Percentiles rank a stretch among this genome's conserved stretches.
These are phyloP conservation scores for Mylabris sibirica DNA, from an alignment of 2,888 invertebrate species.

Conservation along the genomic window DNA sequence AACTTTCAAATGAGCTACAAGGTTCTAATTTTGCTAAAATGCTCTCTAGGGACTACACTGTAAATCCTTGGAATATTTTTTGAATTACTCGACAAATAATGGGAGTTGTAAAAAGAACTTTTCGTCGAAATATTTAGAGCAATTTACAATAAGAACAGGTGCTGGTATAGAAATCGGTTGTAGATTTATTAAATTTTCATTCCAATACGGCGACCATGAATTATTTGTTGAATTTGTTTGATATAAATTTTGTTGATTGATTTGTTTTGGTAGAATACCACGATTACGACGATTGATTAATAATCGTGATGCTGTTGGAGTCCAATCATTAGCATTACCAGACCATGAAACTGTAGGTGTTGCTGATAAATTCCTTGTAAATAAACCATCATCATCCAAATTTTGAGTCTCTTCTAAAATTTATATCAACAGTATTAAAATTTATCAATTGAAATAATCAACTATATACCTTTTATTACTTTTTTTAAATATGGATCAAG, in stretches of 20 bases:
- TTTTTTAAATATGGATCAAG: conserved; percentile 97
- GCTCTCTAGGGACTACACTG: too few relatives aligned
- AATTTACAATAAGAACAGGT: conserved; percentile 61
- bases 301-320: conserved; percentile 11
- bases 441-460: conserved; percentile 6
- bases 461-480: conserved; percentile 83
- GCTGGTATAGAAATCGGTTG: conserved; percentile 54
- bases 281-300: conserved; percentile 29
- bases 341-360: conserved; percentile 39
- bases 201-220: conserved; percentile 14
- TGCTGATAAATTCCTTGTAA: conserved; percentile 39
- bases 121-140: neutral
- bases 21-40: too few relatives aligned
- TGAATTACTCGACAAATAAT: too few relatives aligned
- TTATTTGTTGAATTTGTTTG: conserved; percentile 7
- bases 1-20: too few relatives aligned
- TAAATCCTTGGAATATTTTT: too few relatives aligned
- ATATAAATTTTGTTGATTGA: conserved; percentile 30
- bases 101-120: too few relatives aligned
- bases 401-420: conserved; percentile 74
- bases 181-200: conserved; percentile 16
- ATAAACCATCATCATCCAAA: conserved; percentile 66
- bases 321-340: conserved; percentile 25
- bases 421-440: neutral
- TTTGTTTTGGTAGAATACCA: conserved; percentile 16